phyloP scores from a whole-genome alignment of 2,113 vertebrate species.

The Heloderma charlesbogerti region DNA sequence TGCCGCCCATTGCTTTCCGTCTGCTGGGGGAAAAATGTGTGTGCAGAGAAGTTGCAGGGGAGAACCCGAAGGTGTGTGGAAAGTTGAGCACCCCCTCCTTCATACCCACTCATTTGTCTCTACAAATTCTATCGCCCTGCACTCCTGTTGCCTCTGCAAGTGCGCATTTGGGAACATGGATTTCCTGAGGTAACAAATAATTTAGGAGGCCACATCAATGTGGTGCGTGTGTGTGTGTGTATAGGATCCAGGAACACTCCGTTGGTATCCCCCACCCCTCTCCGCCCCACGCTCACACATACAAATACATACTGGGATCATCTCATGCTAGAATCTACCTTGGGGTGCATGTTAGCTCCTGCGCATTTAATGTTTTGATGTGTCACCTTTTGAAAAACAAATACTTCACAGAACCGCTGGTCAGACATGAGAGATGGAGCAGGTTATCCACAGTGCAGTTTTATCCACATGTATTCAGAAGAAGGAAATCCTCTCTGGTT shows the following conservation, averaged over 20 bases:
- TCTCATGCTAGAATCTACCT: neutral
- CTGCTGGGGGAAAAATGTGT: neutral
- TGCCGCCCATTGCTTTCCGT: neutral
- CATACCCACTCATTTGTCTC: neutral
- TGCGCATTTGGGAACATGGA: too few species aligned
- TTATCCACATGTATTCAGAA: neutral
- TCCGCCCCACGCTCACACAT: neutral
- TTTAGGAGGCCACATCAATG: neutral
- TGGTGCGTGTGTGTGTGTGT: neutral
- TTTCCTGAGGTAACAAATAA: neutral
- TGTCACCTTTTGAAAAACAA: neutral
- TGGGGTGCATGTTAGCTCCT: neutral
- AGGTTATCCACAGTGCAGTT: too few species aligned
- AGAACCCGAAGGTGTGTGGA: neutral
- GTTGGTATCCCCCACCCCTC: too few species aligned
- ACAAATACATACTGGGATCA: neutral
- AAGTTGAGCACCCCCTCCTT: neutral
- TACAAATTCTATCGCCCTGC: too few species aligned
- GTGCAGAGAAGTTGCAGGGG: neutral
- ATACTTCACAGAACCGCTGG: neutral
- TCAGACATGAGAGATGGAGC: too few species aligned
- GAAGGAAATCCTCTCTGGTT: neutral
- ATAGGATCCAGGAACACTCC: neutral
- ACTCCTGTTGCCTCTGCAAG: neutral
- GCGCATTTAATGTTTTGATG: neutral